Percentiles rank a stretch among this genome's conserved stretches.
phyloP scores from a whole-genome alignment of 2,888 invertebrate species.

The Muscina levida region DNA sequence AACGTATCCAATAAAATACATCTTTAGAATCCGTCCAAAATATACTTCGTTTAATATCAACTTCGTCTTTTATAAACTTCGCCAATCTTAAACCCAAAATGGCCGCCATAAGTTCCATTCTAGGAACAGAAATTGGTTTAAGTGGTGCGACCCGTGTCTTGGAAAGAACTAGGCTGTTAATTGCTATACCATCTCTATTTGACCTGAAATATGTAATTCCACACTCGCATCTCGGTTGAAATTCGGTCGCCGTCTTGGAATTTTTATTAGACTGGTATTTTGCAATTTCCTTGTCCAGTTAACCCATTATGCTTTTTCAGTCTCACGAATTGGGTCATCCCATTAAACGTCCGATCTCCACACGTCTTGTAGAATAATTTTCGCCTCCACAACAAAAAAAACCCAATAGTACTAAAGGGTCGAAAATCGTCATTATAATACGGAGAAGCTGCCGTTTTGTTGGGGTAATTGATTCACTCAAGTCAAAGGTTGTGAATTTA shows the following conservation, averaged over 20 bases:
- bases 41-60: neutral
- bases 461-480: neutral
- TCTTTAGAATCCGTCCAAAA: neutral
- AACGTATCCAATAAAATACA: neutral
- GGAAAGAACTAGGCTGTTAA: no score
- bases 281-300: neutral
- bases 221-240: no score
- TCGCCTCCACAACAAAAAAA: conserved; percentile 50
- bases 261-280: no score
- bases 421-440: conserved; percentile 62
- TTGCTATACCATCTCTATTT: no score
- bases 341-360: conserved; percentile 46
- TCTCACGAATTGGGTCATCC: neutral
- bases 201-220: no score
- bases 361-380: conserved; percentile 64
- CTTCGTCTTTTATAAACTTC: neutral
- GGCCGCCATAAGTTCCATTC: no score
- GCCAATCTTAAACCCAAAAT: neutral
- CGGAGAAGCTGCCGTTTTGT: conserved; percentile 62
- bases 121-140: no score
- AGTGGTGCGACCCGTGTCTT: no score
- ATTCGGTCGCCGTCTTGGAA: no score
- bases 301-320: conserved; percentile 61
- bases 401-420: conserved; percentile 53
- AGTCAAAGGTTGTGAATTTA: neutral